Evolutionary conservation across 2,888 invertebrate species (phyloP).

Genomic region (Proisotoma minuta): DNA sequence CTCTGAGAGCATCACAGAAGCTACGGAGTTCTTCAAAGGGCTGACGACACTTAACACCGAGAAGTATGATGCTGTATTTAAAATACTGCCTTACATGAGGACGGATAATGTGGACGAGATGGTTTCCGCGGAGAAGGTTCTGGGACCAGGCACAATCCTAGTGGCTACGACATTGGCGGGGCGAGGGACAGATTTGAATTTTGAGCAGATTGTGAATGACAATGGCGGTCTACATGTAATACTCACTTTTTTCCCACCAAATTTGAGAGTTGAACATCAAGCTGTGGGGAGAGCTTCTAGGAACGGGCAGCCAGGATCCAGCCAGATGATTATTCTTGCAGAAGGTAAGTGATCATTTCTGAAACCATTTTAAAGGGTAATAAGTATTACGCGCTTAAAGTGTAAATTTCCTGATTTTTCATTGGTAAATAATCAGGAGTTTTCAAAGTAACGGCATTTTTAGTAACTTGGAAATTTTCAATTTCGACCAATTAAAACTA

Average conservation of each 20-base stretch:
- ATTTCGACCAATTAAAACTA: too few species aligned
- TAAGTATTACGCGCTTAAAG: too few species aligned
- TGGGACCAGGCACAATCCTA: conserved; percentile 19
- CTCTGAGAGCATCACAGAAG: conserved; percentile 27
- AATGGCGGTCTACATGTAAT: conserved; percentile 5
- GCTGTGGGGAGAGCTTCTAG: neutral
- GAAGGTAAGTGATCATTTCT: neutral
- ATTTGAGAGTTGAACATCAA: conserved; percentile 1
- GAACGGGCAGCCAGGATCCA: neutral
- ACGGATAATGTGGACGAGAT: conserved; percentile 19
- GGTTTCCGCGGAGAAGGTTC: conserved; percentile 5
- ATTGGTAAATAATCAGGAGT: too few species aligned
- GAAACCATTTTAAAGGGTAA: too few species aligned
- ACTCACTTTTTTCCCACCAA: neutral
- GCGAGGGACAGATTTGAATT: conserved; percentile 33
- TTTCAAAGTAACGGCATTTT: too few species aligned
- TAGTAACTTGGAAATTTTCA: too few species aligned
- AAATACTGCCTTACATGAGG: conserved; percentile 6
- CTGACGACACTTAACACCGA: neutral
- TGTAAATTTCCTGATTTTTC: too few species aligned
- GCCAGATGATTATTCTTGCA: neutral
- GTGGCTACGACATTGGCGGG: conserved; percentile 37
- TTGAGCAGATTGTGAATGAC: neutral
- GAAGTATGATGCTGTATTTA: neutral
- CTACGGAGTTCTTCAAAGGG: neutral